A percentile compares a stretch with the other conserved stretches of the same genome.
Conservation (phyloP, 2,113 vertebrate genomes). For the Pholis gunnellus region DNA sequence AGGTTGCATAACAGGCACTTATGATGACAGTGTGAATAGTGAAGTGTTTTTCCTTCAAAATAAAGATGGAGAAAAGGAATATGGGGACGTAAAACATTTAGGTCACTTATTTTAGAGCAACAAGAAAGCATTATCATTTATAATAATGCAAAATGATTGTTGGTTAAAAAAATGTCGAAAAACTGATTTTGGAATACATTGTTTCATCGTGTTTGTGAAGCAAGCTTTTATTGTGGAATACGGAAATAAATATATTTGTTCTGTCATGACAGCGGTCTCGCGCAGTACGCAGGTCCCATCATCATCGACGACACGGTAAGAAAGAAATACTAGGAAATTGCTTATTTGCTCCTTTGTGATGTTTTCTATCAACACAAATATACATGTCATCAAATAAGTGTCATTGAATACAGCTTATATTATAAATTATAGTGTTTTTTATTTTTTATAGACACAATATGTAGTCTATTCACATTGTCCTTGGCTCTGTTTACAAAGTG, state of each 20-base stretch:
- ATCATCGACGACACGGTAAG: slow-evolving; percentile 63
- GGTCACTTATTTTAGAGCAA: accelerated
- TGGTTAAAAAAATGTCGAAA: accelerated
- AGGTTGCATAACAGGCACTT: slow-evolving; percentile 16
- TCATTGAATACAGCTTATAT: neutral
- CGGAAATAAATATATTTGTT: neutral
- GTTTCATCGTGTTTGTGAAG: neutral
- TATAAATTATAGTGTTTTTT: neutral
- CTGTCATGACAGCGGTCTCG: slow-evolving; percentile 16
- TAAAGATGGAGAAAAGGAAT: neutral
- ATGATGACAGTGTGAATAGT: neutral
- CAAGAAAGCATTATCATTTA: accelerated
- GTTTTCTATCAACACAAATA: neutral
- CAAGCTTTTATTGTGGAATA: slow-evolving; percentile 52
- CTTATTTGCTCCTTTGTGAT: neutral
- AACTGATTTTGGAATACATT: accelerated
- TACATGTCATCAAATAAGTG: accelerated
- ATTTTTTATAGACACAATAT: neutral
- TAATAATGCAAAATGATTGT: accelerated
- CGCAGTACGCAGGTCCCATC: slow-evolving; percentile 35
- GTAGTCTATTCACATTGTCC: slow-evolving; percentile 4
- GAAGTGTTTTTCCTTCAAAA: slow-evolving; percentile 25
- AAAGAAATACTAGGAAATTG: neutral
- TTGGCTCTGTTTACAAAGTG: slow-evolving; percentile 45
- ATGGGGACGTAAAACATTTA: accelerated